Base-by-base conservation (phyloP, 2,797 vertebrate genomes). In the Amazonetta brasiliensis region DNA sequence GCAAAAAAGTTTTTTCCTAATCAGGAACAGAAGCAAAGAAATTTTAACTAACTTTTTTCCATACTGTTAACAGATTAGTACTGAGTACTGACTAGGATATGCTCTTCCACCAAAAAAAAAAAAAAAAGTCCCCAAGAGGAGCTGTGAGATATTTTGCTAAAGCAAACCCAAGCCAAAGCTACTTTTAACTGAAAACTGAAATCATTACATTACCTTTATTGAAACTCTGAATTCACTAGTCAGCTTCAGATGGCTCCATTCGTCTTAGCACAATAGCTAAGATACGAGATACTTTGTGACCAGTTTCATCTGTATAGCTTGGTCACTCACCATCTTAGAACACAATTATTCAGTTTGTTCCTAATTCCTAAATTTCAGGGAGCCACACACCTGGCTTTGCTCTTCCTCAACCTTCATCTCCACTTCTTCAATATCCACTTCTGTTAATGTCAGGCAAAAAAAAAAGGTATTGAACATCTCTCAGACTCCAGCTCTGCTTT, bases 211-310 rank as follows among this genome's bases (percentile, higher is more conserved):
- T 12, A 54, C 7, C 19, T 13, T 50, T 90, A 66, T 48, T 55
- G 67, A 54, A 18, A 17, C 41, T 76, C 43, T 35, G 7, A 56
- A 8, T 28, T 9, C 17, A 50, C 3, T 3, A n/a, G 9, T 31
- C 7, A 41, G 22, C 12, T 6, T 31, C 28, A 50, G 16, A 43
- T 17, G 19, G 25, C 41, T 66, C 9, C 60, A 50, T 12, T 5
- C 28, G 11, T 14, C 28, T 41, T 30, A 63, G 12, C 60, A n/a
- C 37, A 43, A 14, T 1, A 66, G 17, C 30, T 12, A 28, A 31
- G 11, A 20, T 6, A 55, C 1, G 1, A 23, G 0, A 2, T 1
- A 3, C 11, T 33, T 8, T 19, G 22, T 54, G 35, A 56, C 13
- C 44, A 48, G 23, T 54, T 94, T 66, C 41, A 39, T 4, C 3